Conservation (phyloP, 2,113 vertebrate species). For the Apaloderma vittatum region DNA sequence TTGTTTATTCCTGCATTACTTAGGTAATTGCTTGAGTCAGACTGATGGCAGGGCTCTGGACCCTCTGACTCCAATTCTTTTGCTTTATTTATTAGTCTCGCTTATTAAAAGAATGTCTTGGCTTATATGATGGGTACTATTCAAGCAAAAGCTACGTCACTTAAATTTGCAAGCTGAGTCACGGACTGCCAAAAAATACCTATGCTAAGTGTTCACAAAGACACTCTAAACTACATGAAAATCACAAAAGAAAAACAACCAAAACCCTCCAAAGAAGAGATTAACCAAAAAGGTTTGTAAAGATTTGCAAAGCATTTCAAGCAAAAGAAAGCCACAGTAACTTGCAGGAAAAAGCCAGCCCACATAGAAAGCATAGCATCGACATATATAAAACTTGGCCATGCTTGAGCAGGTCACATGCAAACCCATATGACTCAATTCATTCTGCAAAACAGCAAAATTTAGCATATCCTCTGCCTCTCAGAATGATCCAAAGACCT, state of each 20-base stretch:
- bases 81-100: slow-evolving; percentile 55
- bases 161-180: slow-evolving; percentile 18
- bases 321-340: background rate
- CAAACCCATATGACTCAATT: background rate
- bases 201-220: background rate
- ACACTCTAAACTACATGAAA: background rate
- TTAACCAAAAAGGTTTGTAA: background rate
- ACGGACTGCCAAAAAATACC: background rate
- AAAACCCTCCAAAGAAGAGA: background rate
- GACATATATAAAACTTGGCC: background rate
- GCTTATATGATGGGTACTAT: background rate
- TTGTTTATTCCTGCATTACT: slow-evolving; percentile 57
- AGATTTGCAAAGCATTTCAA: background rate
- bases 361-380: background rate
- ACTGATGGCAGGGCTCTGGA: slow-evolving; percentile 38
- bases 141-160: slow-evolving; percentile 33
- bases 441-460: background rate
- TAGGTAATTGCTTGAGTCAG: slow-evolving; percentile 61
- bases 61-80: slow-evolving; percentile 22
- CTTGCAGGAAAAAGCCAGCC: background rate
- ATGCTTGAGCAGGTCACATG: background rate
- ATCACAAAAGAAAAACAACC: background rate
- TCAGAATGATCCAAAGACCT: background rate
- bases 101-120: slow-evolving; percentile 52
- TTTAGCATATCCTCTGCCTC: background rate